Conservation (phyloP, 2,797 vertebrate genomes). For the Fistularia commersonii region DNA sequence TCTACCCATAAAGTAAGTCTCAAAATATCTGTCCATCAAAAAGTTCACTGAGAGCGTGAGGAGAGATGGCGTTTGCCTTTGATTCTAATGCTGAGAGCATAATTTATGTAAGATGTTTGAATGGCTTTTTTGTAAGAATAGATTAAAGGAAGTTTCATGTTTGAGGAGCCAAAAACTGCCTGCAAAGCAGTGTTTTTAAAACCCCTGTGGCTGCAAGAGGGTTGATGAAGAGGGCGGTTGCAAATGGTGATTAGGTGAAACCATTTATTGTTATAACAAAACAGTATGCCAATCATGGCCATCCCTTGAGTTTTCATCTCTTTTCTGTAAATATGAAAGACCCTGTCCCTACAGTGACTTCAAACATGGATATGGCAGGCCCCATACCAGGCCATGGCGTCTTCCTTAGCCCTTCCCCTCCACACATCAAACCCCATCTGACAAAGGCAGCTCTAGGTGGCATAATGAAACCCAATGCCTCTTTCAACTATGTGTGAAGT, state of each 20-base stretch:
- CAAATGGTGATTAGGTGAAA: conserved; percentile 58
- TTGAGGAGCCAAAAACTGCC: conserved; percentile 66
- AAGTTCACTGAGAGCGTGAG: conserved; percentile 64
- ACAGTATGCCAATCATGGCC: conserved; percentile 66
- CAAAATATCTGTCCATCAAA: conserved; percentile 71
- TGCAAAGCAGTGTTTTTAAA: conserved; percentile 66
- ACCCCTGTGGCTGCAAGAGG: conserved; percentile 56
- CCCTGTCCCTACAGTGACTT: conserved; percentile 70
- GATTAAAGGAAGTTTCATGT: conserved; percentile 76
- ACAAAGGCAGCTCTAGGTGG: conserved; percentile 75
- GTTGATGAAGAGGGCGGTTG: conserved; percentile 63
- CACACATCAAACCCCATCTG: conserved; percentile 68
- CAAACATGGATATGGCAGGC: conserved; percentile 64
- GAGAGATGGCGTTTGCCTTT: conserved; percentile 65
- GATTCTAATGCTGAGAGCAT: conserved; percentile 83
- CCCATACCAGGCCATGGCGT: conserved; percentile 62
- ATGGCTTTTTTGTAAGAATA: conserved; percentile 76
- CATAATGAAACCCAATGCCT: conserved; percentile 68
- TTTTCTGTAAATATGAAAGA: conserved; percentile 76
- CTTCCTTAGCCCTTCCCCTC: conserved; percentile 57
- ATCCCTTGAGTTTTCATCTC: conserved; percentile 60
- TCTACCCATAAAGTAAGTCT: conserved; percentile 48
- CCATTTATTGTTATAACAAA: conserved; percentile 66
- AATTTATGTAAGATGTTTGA: conserved; percentile 83
- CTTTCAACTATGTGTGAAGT: conserved; percentile 68